Percentiles rank a stretch among this genome's conserved stretches.
Conservation (phyloP, 1,140 invertebrate genomes). For the Drosophila kepulauana region DNA sequence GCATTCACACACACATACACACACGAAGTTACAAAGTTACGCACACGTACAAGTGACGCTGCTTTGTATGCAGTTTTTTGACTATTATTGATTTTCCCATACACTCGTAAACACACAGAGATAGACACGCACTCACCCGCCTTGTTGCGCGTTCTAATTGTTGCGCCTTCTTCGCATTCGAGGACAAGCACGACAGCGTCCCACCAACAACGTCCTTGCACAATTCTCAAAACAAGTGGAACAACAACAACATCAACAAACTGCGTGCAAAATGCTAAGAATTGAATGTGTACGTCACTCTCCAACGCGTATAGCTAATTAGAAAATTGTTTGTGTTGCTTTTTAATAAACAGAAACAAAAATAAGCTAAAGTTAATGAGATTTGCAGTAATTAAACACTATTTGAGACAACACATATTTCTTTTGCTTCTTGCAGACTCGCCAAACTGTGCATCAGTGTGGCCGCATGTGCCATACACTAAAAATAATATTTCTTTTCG, state of each 20-base stretch:
- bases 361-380: slow-evolving; percentile 33
- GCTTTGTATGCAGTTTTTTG: slow-evolving; percentile 51
- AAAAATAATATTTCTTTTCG: neutral
- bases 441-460: slow-evolving; percentile 1
- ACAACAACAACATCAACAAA: slow-evolving; percentile 46
- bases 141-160: slow-evolving; percentile 72
- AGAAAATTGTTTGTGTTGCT: slow-evolving; percentile 1
- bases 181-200: slow-evolving; percentile 53
- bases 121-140: slow-evolving; percentile 27
- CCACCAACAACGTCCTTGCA: slow-evolving; percentile 62
- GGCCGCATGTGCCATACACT: neutral
- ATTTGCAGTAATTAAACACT: slow-evolving; percentile 45
- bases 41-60: slow-evolving; percentile 19
- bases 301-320: slow-evolving; percentile 1
- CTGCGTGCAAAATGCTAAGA: slow-evolving; percentile 9
- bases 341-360: slow-evolving; percentile 10
- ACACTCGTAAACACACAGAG: slow-evolving; percentile 21
- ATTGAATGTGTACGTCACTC: neutral
- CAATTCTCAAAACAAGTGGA: slow-evolving; percentile 52
- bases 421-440: slow-evolving; percentile 5
- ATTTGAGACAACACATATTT: slow-evolving; percentile 54
- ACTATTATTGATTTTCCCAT: slow-evolving; percentile 77
- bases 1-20: slow-evolving; percentile 31
- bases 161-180: slow-evolving; percentile 65
- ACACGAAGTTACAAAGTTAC: slow-evolving; percentile 8